phyloP scores from a whole-genome alignment of 2,888 invertebrate species.

The Amblyteles armatorius region DNA sequence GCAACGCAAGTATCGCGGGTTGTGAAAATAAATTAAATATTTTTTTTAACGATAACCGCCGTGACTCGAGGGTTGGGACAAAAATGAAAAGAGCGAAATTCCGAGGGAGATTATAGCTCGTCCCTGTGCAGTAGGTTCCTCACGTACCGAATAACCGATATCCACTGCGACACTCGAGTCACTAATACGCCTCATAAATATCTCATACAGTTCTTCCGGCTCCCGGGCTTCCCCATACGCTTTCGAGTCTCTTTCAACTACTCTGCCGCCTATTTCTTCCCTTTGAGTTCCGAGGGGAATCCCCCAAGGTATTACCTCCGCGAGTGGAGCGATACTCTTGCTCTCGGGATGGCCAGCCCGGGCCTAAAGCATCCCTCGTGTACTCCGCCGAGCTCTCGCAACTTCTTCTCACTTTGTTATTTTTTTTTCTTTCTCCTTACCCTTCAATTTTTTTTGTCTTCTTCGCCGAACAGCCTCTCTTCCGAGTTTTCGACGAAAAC shows the following conservation, averaged over 20 bases:
- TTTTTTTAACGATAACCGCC: not conserved
- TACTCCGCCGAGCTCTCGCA: slow-evolving; percentile 7
- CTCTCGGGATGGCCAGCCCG: slow-evolving; percentile 3
- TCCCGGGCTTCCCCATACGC: slow-evolving; percentile 17
- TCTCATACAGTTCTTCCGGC: slow-evolving; percentile 22
- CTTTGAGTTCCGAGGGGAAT: slow-evolving; percentile 43
- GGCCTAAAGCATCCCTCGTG: slow-evolving; percentile 29
- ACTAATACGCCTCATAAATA: slow-evolving; percentile 58
- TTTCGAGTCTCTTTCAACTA: slow-evolving; percentile 16
- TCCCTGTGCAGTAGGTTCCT: slow-evolving; percentile 14
- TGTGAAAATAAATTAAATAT: not conserved
- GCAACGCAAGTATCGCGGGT: slow-evolving; percentile 23
- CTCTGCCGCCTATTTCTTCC: slow-evolving; percentile 16
- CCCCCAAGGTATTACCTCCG: slow-evolving; percentile 40
- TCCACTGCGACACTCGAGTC: slow-evolving; percentile 28
- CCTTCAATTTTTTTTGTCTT: slow-evolving; percentile 12
- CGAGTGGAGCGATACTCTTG: slow-evolving; percentile 21
- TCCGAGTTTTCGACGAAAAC: not conserved
- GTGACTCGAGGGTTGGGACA: not conserved
- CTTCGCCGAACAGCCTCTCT: not conserved
- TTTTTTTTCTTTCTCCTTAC: not conserved
- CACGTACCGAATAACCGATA: slow-evolving; percentile 45
- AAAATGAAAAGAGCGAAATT: not conserved
- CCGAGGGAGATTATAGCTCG: slow-evolving; percentile 28
- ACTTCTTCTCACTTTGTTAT: slow-evolving; percentile 26